Evolutionary conservation across 2,113 vertebrate genomes (phyloP), one percentile per base, ranked within the genome.

Genomic region (Panurus biarmicus): DNA sequence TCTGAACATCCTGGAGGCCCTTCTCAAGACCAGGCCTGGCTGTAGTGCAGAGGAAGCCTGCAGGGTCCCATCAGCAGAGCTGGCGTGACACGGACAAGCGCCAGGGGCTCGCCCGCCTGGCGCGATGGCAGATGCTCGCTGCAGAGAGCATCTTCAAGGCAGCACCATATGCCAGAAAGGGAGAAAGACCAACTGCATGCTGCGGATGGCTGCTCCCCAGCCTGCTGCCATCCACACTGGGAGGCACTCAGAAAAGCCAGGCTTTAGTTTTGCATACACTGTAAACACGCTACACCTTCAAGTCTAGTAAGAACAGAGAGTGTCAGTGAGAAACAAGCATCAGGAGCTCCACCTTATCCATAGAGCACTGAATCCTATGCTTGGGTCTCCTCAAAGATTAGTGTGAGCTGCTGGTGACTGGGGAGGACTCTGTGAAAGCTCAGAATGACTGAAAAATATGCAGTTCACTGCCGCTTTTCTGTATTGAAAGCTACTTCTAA

Each of bases 51-150:
- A 60, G 53, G 40, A 26, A 38, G 38, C 28, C 87, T 29, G 38
- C 11, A 12, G 67, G 5, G n/a, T 19, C 62, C 62, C 64, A 31
- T n/a, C 50, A 60, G 48, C 40, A 5, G 3, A 48, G 67, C 53
- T 6, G 8, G 48, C 1, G 0, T 3, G 22, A 79, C 75, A 31
- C 1, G 0, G 50, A 36, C 42, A 7, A 80, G 64, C 0, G 0
- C 82, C 3, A 0, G 45, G 35, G 36, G 42, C 67, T 57, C 0
- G 2, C 38, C 58, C 58, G 56, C 61, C 79, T 5, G 20, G 24
- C 58, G 26, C 1, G 0, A 14, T 1, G 4, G 60, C 87, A 87
- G 90, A 70, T 50, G 87, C 77, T 81, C 6, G 0, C 58, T 70
- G 72, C 67, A 62, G 54, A 94, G 23, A 19, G 25, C 70, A 29